Evolutionary conservation across 2,113 vertebrate genomes (phyloP).

Genomic region (Casuarius casuarius): DNA sequence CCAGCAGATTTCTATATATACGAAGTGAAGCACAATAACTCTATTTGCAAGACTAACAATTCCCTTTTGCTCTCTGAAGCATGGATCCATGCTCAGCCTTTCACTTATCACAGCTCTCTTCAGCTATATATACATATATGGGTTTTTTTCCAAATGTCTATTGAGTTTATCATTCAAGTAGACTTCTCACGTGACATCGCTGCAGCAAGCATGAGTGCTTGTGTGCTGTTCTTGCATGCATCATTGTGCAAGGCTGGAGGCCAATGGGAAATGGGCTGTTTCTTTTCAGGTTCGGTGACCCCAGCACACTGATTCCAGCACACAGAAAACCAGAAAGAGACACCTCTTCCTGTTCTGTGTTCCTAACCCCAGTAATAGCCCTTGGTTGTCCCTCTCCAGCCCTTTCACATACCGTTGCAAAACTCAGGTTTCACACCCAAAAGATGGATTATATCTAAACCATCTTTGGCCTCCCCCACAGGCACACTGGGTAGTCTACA

Average conservation of each 20-base stretch:
- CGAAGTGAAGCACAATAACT: neutral
- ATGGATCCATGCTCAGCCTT: neutral
- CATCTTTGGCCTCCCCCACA: neutral
- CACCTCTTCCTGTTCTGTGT: neutral
- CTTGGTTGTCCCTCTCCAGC: neutral
- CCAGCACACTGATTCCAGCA: neutral
- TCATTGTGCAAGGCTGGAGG: neutral
- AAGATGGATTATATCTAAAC: neutral
- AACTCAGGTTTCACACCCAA: neutral
- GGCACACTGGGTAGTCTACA: neutral
- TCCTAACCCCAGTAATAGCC: neutral
- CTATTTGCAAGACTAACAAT: accelerated
- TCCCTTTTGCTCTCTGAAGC: neutral
- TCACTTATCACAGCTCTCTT: neutral
- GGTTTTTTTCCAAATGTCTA: neutral
- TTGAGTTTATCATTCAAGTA: neutral
- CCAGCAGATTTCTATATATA: neutral
- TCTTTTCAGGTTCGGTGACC: neutral
- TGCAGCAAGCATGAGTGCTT: accelerated
- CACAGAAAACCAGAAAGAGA: neutral
- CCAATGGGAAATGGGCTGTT: neutral
- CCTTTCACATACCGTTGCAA: neutral
- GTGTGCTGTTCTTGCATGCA: neutral
- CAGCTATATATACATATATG: neutral
- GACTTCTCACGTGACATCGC: neutral